Base-by-base conservation (phyloP, 2,797 vertebrate species). In the Chiropotes sagulatus region DNA sequence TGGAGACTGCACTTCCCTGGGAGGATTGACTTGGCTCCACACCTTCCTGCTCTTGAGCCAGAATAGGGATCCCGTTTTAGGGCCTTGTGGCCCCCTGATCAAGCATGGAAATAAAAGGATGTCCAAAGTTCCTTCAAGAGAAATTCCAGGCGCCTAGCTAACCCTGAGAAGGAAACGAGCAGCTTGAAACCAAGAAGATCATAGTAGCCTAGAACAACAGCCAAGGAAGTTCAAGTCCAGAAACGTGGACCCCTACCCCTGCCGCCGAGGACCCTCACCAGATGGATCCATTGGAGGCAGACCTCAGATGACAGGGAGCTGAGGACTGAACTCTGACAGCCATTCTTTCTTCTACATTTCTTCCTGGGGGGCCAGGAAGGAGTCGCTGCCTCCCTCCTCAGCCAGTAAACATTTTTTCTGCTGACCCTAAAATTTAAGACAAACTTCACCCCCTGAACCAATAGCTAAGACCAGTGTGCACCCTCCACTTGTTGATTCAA, bases 1-100 rank as follows among this genome's bases (percentile, higher is more conserved):
- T 48, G 46, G 46, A 44, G 33, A 30, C 70, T 24, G 12, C 17
- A 1, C 48, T 54, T 57, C 41, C 12, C 7, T 2, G 20, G 20
- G 12, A 75, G 85, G n/a, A 30, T 0, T 0, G 39, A 70, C 3
- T 28, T 3, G 5, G 6, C 9, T 30, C 11, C 2, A 15, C 7
- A n/a, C 0, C 6, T n/a, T 90, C 20, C 7, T 82, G 12, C 28
- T 58, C 41, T 22, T 67, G 33, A 67, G 61, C 7, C 61, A 67
- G 61, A n/a, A 17, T 2, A 67, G 30, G 15, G 7, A n/a, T 33
- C 33, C 33, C 33, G 7, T 67, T 67, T n/a, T 9, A 33, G 61
- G 15, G 33, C 7, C 15, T 9, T n/a, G 61, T 67, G 61, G 33
- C 1, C 15, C 15, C 61, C 61, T 0, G 14, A n/a, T 3, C 61